These are phyloP conservation scores for Channa argus DNA, from an alignment of 2,113 vertebrate species.

Conservation along the genomic window DNA sequence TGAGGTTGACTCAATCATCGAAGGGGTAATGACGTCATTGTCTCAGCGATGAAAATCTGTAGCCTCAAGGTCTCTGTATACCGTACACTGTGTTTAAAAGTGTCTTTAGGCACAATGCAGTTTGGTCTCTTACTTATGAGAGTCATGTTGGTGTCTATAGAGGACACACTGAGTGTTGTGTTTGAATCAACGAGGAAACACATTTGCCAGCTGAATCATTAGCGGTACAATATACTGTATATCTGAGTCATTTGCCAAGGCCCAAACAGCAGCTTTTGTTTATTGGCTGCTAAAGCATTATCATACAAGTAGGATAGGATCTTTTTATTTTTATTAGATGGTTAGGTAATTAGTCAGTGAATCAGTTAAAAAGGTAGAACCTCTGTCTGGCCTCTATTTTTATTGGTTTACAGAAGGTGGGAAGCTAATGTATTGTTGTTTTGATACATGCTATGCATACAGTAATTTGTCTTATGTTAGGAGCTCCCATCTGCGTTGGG, in stretches of 20 bases:
- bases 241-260: slow-evolving; percentile 37
- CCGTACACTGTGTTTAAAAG: slow-evolving; percentile 29
- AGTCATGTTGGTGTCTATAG: slow-evolving; percentile 42
- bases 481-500: neutral
- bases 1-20: slow-evolving; percentile 56
- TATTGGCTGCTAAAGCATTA: slow-evolving; percentile 11
- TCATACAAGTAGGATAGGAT: neutral
- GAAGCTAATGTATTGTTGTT: too few relatives aligned
- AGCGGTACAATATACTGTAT: slow-evolving; percentile 5
- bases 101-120: slow-evolving; percentile 26
- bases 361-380: neutral
- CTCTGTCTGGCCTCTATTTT: neutral
- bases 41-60: slow-evolving; percentile 58
- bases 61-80: slow-evolving; percentile 29
- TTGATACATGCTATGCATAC: too few relatives aligned
- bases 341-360: slow-evolving; percentile 13
- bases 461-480: too few relatives aligned
- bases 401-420: too few relatives aligned
- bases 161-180: slow-evolving; percentile 41
- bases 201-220: slow-evolving; percentile 48
- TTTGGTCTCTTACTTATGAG: slow-evolving; percentile 44
- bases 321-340: neutral
- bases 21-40: slow-evolving; percentile 45
- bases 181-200: slow-evolving; percentile 23
- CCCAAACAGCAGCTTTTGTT: slow-evolving; percentile 2